Conservation (phyloP, 2,797 vertebrate species). For the Clarias platycephalus region DNA sequence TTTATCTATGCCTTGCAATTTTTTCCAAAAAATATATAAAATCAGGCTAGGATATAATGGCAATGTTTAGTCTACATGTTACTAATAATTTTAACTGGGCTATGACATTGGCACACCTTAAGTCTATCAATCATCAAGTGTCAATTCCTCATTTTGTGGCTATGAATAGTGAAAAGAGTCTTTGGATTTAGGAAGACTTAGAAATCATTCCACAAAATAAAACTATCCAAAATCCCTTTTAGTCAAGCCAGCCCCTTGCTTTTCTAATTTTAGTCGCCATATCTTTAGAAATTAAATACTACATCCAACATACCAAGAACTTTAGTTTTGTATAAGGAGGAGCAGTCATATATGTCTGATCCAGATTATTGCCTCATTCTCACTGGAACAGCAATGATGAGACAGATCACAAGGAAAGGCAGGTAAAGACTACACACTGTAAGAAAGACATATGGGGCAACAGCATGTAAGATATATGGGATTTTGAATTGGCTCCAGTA, state of each 20-base stretch:
- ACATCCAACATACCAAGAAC: background rate
- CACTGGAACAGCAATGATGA: constrained; percentile 28
- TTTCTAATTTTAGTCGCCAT: constrained; percentile 19
- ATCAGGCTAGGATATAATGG: background rate
- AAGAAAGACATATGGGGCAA: constrained; percentile 24
- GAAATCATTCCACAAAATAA: constrained; percentile 36
- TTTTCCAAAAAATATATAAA: background rate
- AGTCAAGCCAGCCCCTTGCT: constrained; percentile 33
- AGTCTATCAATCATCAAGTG: too few relatives aligned
- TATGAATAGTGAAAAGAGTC: background rate
- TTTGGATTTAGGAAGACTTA: background rate
- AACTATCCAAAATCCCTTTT: constrained; percentile 38
- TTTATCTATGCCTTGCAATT: background rate
- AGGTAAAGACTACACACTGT: constrained; percentile 20
- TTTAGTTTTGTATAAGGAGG: constrained; percentile 22
- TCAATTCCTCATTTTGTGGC: too few relatives aligned
- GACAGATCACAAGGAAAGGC: constrained; percentile 1
- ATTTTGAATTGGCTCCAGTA: constrained; percentile 51
- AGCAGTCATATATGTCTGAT: constrained; percentile 43
- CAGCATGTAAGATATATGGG: constrained; percentile 19
- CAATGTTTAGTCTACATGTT: background rate
- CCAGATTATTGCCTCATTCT: constrained; percentile 45
- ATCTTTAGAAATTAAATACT: background rate
- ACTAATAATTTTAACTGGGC: background rate
- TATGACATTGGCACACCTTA: background rate